Percentiles rank a stretch among this genome's conserved stretches.
Conservation (phyloP, 2,797 vertebrate species). For the Bryconaethiops microstoma region DNA sequence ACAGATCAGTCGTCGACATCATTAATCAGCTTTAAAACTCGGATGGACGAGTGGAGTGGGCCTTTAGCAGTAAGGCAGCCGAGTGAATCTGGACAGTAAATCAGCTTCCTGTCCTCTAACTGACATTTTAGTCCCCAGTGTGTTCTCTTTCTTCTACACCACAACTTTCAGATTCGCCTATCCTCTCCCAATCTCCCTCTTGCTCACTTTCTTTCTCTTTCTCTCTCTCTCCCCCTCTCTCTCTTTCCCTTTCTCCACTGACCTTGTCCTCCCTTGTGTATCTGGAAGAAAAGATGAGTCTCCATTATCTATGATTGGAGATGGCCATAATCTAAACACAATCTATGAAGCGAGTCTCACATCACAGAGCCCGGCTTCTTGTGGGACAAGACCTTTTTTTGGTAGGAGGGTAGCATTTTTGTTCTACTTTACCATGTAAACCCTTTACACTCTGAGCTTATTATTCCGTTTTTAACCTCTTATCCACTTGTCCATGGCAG, state of each 20-base stretch:
- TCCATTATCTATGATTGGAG: slow-evolving; percentile 85
- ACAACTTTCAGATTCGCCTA: slow-evolving; percentile 32
- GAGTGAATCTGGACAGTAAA: slow-evolving; percentile 81
- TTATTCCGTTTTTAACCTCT: too few species aligned
- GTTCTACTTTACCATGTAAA: too few species aligned
- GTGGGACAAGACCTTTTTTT: slow-evolving; percentile 15
- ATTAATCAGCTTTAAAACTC: slow-evolving; percentile 39
- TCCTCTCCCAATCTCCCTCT: slow-evolving; percentile 2
- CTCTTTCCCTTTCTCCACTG: slow-evolving; percentile 55
- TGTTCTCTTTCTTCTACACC: slow-evolving; percentile 26
- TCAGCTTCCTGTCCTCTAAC: slow-evolving; percentile 62
- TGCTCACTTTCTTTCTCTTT: neutral
- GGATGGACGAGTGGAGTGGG: slow-evolving; percentile 31
- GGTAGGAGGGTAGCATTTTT: neutral
- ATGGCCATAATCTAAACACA: slow-evolving; percentile 85
- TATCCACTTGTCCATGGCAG: too few species aligned
- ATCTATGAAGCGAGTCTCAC: slow-evolving; percentile 71
- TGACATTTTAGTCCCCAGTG: slow-evolving; percentile 35
- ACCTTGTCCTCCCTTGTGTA: slow-evolving; percentile 81
- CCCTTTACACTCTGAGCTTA: too few species aligned
- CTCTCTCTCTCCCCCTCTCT: slow-evolving; percentile 66
- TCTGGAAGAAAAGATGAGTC: slow-evolving; percentile 80
- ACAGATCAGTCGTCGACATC: slow-evolving; percentile 21
- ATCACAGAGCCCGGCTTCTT: slow-evolving; percentile 19
- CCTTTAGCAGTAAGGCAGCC: slow-evolving; percentile 68